Conservation (phyloP, 64 coral and sea anemone genomes). For the Stylophora pistillata region DNA sequence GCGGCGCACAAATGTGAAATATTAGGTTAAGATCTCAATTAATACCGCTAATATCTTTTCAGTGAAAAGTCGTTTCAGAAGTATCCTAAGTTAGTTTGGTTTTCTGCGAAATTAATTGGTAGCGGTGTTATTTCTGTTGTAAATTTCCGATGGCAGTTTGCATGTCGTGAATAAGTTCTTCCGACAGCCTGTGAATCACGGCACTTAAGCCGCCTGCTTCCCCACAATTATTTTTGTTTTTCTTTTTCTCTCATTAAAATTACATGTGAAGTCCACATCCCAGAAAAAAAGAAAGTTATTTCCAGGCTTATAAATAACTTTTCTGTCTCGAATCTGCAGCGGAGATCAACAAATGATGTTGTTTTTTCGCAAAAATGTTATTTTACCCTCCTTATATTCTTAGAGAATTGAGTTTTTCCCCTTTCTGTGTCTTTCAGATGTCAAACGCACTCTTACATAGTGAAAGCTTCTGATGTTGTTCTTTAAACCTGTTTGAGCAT, state of each 20-base stretch:
- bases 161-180: slow-evolving; percentile 13
- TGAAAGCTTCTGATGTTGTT: too few species aligned
- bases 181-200: slow-evolving; percentile 19
- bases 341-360: background rate
- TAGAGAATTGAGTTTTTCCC: background rate
- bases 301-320: background rate
- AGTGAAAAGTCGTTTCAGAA: slow-evolving; percentile 34
- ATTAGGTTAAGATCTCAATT: slow-evolving; percentile 42
- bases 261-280: background rate
- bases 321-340: background rate
- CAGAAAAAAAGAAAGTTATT: background rate
- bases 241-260: background rate
- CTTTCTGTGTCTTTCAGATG: background rate
- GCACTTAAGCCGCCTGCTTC: background rate
- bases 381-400: background rate
- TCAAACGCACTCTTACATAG: background rate
- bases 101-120: slow-evolving; percentile 34
- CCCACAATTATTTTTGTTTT: slow-evolving; percentile 1
- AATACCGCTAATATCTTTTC: slow-evolving; percentile 36
- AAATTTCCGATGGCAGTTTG: slow-evolving; percentile 26
- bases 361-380: background rate
- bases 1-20: slow-evolving; percentile 12
- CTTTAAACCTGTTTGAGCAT: background rate
- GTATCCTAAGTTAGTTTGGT: slow-evolving; percentile 46
- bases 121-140: slow-evolving; percentile 28